Evolutionary conservation across 2,797 vertebrate species (phyloP), one percentile per base, ranked within the genome.

Genomic region (Amblyopsis hoosieri): DNA sequence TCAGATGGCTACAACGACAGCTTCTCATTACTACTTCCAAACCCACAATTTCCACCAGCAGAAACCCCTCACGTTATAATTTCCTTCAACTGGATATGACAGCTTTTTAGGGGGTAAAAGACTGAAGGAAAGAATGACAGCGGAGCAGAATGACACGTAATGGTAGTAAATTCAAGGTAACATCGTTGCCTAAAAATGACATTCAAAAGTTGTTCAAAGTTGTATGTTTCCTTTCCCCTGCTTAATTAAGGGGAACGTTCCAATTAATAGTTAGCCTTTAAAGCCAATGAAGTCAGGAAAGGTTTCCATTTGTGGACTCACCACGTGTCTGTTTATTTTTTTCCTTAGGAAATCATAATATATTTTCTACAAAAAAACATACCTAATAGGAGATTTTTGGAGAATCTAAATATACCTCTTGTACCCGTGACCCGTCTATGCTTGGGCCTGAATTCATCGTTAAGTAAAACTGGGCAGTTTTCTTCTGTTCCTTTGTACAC

Each of bases 41-140:
- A 75, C 57, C 54, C 54, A 61, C 58, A 63, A 62, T 69, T 68
- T 75, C 67, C 71, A 64, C 47, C 45, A 29, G 31, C 31, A 59
- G 60, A 57, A 49, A 49, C 60, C 45, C n/a, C 37, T 58, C 37
- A 61, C 60, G 33, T 51, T 56, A 54, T 76, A 48, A 74, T 77
- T 75, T 73, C 75, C 78, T 69, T 69, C 51, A 48, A 57, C 57
- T 1, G 2, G 72, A 78, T 82, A 79, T 81, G 72, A 81, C 58
- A 15, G 1, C 57, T 57, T 65, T 72, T 58, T 54, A 31, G 52
- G 23, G 23, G 56, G 17, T 42, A 52, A 52, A 63, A 47, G 54
- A 72, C 13, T 47, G 29, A 54, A 64, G 57, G 60, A 76, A 75
- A 71, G 53, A 12, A 64, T 54, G 68, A 57, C 17, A 58, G 19